These are phyloP conservation scores for Lasioglossum vierecki DNA, from an alignment of 2,888 invertebrate species.

Conservation along the genomic window DNA sequence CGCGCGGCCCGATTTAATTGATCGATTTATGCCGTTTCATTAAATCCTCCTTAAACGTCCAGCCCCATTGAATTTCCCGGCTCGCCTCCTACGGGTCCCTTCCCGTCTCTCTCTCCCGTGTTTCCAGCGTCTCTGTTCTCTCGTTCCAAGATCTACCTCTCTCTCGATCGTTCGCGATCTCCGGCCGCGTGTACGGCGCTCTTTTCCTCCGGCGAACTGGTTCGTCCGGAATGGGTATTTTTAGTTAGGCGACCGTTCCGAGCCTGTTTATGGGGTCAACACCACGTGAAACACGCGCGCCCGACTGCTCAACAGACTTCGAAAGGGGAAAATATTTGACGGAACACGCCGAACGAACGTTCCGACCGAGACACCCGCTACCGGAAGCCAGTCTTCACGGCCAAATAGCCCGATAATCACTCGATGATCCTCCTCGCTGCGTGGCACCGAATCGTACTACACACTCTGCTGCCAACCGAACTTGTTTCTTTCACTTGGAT, in stretches of 20 bases:
- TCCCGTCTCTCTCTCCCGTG: neutral
- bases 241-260: conserved; percentile 68
- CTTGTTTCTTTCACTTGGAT: neutral
- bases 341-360: neutral
- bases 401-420: neutral
- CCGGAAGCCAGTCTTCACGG: conserved; percentile 20
- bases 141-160: conserved; percentile 15
- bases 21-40: conserved; percentile 54
- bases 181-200: conserved; percentile 46
- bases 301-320: conserved; percentile 18
- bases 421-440: neutral
- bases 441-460: neutral
- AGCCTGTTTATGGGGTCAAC: conserved; percentile 78
- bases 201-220: conserved; percentile 70
- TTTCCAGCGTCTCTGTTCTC: conserved; percentile 4
- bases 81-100: neutral
- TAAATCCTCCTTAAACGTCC: conserved; percentile 45
- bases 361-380: neutral
- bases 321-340: conserved; percentile 32
- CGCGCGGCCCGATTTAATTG: conserved; percentile 34
- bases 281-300: conserved; percentile 65
- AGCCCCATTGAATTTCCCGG: conserved; percentile 31
- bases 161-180: conserved; percentile 17
- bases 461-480: neutral
- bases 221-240: conserved; percentile 74